A percentile compares a stretch with the other conserved stretches of the same genome.
Conservation (phyloP, 2,113 vertebrate genomes). For the Stercorarius parasiticus region DNA sequence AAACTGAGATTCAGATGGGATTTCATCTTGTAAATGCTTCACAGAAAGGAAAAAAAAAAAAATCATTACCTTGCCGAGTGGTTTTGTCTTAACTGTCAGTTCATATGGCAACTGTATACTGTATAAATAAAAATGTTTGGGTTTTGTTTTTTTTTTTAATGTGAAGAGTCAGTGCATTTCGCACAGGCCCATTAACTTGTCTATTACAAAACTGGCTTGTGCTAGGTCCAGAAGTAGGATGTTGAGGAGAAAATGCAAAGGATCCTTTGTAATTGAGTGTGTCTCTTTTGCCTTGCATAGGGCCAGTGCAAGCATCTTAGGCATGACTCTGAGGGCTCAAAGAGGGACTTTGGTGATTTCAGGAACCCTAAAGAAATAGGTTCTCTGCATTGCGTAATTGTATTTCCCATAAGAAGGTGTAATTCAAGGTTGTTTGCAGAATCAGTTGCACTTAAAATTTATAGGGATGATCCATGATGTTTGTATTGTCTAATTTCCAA, state of each 20-base stretch:
- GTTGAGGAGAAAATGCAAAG: neutral
- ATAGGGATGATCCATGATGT: neutral
- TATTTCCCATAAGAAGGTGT: neutral
- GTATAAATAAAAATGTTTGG: neutral
- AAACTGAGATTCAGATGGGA: neutral
- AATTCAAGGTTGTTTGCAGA: neutral
- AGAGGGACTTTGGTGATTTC: neutral
- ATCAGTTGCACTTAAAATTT: neutral
- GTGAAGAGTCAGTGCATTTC: neutral
- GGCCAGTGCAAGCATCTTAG: neutral
- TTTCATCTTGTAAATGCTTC: neutral
- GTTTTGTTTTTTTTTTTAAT: neutral
- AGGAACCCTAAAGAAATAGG: neutral
- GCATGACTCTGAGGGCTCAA: neutral
- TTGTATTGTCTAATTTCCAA: neutral
- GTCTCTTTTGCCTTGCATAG: neutral
- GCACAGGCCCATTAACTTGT: neutral
- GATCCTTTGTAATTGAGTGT: neutral
- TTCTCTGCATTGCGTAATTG: neutral
- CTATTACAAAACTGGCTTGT: conserved; percentile 18
- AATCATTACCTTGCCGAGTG: neutral
- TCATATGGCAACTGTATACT: neutral
- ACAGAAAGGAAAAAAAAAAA: neutral
- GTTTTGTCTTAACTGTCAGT: conserved; percentile 13
- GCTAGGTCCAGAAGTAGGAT: neutral